Conservation (phyloP, 2,888 invertebrate species). For the Eulithis prunata region DNA sequence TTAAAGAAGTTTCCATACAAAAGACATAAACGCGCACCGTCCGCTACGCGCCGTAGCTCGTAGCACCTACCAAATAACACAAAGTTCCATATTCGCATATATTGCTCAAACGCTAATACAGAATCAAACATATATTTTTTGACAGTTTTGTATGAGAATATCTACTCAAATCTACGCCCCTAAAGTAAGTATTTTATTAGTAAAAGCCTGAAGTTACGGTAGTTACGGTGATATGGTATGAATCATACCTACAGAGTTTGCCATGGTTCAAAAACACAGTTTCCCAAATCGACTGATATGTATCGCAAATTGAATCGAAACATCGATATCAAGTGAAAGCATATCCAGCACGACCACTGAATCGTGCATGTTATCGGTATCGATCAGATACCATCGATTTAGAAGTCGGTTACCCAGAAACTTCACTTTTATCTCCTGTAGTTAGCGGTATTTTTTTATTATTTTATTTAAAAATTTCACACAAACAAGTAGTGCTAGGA, state of each 20-base stretch:
- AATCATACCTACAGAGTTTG: neutral
- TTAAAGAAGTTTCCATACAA: slow-evolving; percentile 1
- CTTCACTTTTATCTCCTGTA: slow-evolving; percentile 9
- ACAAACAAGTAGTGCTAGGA: no score
- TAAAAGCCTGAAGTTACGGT: no score
- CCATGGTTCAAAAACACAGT: slow-evolving; percentile 32
- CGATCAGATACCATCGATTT: slow-evolving; percentile 30
- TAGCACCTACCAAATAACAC: neutral
- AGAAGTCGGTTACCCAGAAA: slow-evolving; percentile 28
- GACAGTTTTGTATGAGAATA: no score
- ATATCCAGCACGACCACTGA: slow-evolving; percentile 24
- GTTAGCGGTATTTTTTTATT: no score
- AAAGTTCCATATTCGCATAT: no score
- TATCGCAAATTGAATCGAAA: slow-evolving; percentile 37
- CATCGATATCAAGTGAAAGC: slow-evolving; percentile 42
- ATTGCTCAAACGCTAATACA: no score
- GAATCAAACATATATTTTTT: no score
- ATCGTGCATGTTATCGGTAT: slow-evolving; percentile 39
- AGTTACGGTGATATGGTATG: neutral
- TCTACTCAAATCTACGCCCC: no score
- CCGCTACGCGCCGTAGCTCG: slow-evolving; percentile 10
- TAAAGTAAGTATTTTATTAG: no score
- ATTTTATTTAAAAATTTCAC: no score
- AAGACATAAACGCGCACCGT: slow-evolving; percentile 22
- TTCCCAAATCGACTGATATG: slow-evolving; percentile 16